These are phyloP conservation scores for Danaus chrysippus DNA, from an alignment of 2,888 invertebrate species.

Conservation along the genomic window DNA sequence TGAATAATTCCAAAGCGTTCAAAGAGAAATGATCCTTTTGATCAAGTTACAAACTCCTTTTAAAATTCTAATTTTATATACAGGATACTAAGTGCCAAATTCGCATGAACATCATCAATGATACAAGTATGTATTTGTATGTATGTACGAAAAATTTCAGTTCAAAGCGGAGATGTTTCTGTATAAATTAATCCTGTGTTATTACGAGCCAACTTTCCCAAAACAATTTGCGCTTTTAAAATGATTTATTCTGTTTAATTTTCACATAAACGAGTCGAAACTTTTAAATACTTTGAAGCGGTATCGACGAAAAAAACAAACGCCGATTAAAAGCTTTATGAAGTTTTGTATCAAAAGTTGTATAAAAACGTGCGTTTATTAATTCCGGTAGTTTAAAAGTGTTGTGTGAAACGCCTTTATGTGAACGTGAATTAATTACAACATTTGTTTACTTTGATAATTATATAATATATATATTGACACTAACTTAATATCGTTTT, in stretches of 20 bases:
- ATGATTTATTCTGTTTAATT: neutral
- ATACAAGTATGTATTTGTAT: neutral
- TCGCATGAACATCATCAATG: neutral
- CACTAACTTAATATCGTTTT: too few relatives aligned
- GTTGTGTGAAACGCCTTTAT: too few relatives aligned
- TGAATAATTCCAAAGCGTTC: slow-evolving; percentile 24
- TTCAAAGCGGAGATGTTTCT: slow-evolving; percentile 20
- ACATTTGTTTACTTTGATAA: too few relatives aligned
- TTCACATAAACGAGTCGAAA: too few relatives aligned
- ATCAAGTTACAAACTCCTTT: neutral
- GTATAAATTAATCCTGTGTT: slow-evolving; percentile 16
- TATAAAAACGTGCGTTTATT: too few relatives aligned
- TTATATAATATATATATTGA: too few relatives aligned
- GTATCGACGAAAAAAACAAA: too few relatives aligned
- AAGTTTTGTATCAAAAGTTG: too few relatives aligned
- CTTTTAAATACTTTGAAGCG: too few relatives aligned
- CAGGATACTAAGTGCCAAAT: neutral
- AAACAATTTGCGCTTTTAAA: slow-evolving; percentile 7
- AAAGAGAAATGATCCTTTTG: slow-evolving; percentile 19
- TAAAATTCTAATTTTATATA: neutral
- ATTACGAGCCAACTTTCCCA: slow-evolving; percentile 12
- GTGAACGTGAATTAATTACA: too few relatives aligned
- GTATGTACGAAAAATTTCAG: slow-evolving; percentile 20
- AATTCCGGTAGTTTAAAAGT: too few relatives aligned
- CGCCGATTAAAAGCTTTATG: too few relatives aligned